Conservation (phyloP, 1,140 invertebrate species). For the Microplitis mediator region DNA sequence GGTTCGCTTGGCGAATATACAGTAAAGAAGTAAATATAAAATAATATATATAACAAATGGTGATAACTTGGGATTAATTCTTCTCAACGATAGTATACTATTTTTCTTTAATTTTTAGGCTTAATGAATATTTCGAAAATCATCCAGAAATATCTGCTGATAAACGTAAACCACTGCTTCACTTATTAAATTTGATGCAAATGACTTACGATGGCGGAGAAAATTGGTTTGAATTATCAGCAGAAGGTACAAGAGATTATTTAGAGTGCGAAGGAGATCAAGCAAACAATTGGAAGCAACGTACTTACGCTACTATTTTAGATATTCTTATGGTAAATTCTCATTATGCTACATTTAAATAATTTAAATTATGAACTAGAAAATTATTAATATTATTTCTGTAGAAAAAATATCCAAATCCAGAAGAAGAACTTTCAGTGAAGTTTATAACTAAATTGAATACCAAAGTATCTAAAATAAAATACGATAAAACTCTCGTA, state of each 20-base stretch:
- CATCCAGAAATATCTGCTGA: constrained; percentile 37
- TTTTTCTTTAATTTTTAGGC: constrained; percentile 39
- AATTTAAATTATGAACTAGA: no score
- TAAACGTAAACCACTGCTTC: constrained; percentile 57
- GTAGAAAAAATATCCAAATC: constrained; percentile 47
- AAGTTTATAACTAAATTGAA: constrained; percentile 49
- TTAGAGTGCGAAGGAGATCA: constrained; percentile 67
- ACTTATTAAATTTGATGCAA: constrained; percentile 65
- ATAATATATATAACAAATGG: background rate
- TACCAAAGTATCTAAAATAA: constrained; percentile 48
- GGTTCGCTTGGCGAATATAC: constrained; percentile 61
- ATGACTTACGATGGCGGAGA: constrained; percentile 66
- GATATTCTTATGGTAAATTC: constrained; percentile 63
- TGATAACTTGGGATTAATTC: background rate
- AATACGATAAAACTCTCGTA: constrained; percentile 38
- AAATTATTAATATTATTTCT: background rate
- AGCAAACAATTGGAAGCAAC: constrained; percentile 67
- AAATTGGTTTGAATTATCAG: constrained; percentile 68
- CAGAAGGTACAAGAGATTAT: constrained; percentile 64
- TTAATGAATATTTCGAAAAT: constrained; percentile 42
- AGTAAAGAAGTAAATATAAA: constrained; percentile 44
- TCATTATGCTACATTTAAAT: no score
- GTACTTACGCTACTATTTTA: constrained; percentile 67
- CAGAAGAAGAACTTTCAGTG: constrained; percentile 38
- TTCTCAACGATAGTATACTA: no score